Base-by-base conservation (phyloP, 1,140 invertebrate genomes). In the Listronotus oregonensis region DNA sequence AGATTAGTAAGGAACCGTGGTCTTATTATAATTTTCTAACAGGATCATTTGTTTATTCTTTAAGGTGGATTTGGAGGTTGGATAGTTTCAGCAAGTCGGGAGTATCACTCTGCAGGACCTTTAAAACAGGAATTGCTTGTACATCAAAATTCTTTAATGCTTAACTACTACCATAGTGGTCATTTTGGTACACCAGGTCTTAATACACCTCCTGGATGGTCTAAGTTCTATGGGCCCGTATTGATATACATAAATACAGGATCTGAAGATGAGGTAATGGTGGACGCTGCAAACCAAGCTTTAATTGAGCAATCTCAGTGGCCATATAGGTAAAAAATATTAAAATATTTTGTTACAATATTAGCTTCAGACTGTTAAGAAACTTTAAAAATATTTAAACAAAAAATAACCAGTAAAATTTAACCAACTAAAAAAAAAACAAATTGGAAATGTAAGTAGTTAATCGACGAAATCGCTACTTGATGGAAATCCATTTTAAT, bases 81-180 rank as follows among this genome's bases (percentile, higher is more conserved):
- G 60, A 34, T 63, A 31, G 27, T 63, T 10, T 54, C 60, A 10
- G 49, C 60, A 6, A 63, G 60, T 27, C 12, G 39, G 12, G 60
- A 63, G 34, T 63, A 63, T 21, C 60, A 63, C 27, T 63, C 60
- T 4, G 60, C 12, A 12, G 60, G 60, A 18, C 49, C 60, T 10
- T 17, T 63, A 18, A 63, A 63, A 31, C 49, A 63, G 46, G 49
- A 63, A 63, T 40, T 63, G 6, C 14, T 63, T 14, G 60, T 54
- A 8, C 60, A 63, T 54, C 60, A 63, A 7, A 40, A 44, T 17
- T 63, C 49, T 34, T 54, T 54, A 17, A 63, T 63, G 50, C 31
- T 63, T 12, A 63, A 63, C 14, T 63, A 63, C 31, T 63, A 34
- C 27, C 60, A 63, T 50, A 63, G 60, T 63, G 27, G 18, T 10